Evolutionary conservation across 2,797 vertebrate species (phyloP).

Genomic region (Danio aesculapii): DNA sequence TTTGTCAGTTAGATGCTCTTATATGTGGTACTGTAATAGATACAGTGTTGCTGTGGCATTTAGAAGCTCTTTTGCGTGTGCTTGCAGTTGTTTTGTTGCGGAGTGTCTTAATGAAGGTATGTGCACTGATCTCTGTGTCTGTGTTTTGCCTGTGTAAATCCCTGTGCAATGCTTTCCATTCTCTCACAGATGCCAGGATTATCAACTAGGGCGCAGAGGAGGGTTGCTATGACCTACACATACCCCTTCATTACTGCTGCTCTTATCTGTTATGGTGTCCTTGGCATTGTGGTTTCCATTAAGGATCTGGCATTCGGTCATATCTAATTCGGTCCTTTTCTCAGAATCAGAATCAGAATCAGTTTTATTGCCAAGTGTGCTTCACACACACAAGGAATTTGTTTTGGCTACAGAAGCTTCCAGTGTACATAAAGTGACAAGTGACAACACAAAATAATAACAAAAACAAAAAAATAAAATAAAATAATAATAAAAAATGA

Average conservation of each 20-base stretch:
- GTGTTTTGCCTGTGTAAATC: slow-evolving; percentile 26
- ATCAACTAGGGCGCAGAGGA: background rate
- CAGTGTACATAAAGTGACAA: no score
- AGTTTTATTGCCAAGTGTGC: no score
- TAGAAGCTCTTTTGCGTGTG: background rate
- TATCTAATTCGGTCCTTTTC: background rate
- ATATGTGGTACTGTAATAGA: no score
- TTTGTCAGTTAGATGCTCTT: background rate
- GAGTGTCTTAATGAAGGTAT: background rate
- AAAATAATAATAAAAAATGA: no score
- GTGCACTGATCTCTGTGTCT: slow-evolving; percentile 17
- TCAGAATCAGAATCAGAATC: no score
- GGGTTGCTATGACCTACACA: background rate
- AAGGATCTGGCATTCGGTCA: slow-evolving; percentile 6
- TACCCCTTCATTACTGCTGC: background rate
- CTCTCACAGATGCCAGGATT: background rate
- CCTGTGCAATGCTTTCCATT: slow-evolving; percentile 26
- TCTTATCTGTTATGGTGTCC: slow-evolving; percentile 5
- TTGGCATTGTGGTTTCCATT: slow-evolving; percentile 2
- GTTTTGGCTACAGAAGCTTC: no score
- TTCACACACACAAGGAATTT: no score
- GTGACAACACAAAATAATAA: no score
- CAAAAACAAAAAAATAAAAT: no score
- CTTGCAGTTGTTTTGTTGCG: background rate
- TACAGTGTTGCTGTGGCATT: background rate